phyloP scores from a whole-genome alignment of 2,888 invertebrate genomes.

The Oscheius sp. region DNA sequence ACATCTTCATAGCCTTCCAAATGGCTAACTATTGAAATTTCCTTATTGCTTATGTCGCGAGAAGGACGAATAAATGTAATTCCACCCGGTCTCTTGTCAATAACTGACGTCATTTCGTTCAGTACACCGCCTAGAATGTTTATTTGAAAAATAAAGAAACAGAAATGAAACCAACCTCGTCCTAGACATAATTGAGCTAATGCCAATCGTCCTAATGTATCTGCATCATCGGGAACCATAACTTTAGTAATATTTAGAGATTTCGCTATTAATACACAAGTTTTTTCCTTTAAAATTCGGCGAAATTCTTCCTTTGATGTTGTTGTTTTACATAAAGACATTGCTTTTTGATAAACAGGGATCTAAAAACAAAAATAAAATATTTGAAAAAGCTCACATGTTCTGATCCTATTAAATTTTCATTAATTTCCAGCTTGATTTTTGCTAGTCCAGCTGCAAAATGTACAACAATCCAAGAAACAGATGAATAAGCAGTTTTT shows the following conservation, averaged over 20 bases:
- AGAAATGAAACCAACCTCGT: conserved; percentile 46
- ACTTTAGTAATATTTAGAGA: conserved; percentile 35
- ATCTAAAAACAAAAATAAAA: conserved; percentile 7
- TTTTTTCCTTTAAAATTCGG: conserved; percentile 46
- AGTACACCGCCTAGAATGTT: conserved; percentile 40
- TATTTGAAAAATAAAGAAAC: background rate
- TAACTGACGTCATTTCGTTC: conserved; percentile 43
- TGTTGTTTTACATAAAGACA: conserved; percentile 40
- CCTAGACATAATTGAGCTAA: conserved; percentile 59
- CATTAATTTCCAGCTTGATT: conserved; percentile 1
- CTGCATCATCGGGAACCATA: conserved; percentile 55
- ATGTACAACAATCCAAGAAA: conserved; percentile 47
- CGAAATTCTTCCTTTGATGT: conserved; percentile 49
- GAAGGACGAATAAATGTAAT: conserved; percentile 56
- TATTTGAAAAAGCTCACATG: conserved; percentile 3
- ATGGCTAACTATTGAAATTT: conserved; percentile 51
- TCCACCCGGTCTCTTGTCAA: conserved; percentile 46
- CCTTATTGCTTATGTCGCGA: conserved; percentile 53
- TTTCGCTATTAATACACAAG: conserved; percentile 32
- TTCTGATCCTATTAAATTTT: conserved; percentile 40
- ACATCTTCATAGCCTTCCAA: conserved; percentile 42
- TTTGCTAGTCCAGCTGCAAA: conserved; percentile 43
- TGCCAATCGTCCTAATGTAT: conserved; percentile 50
- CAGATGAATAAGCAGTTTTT: conserved; percentile 33
- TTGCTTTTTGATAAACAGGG: conserved; percentile 13